Base-by-base conservation (phyloP, 2,888 invertebrate genomes). In the Leptinotarsa juncta region DNA sequence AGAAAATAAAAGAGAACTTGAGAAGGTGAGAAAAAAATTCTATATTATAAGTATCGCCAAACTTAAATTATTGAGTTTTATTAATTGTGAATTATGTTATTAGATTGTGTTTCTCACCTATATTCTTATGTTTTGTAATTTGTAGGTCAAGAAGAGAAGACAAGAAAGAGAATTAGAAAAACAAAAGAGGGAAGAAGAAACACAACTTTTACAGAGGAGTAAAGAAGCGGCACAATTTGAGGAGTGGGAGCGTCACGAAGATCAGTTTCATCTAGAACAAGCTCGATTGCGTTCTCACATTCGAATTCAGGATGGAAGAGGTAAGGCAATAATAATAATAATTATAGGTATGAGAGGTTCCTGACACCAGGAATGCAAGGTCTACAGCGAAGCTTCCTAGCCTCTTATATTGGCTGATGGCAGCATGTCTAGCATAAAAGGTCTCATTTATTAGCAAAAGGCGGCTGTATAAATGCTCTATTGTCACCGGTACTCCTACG, bases 181-280 rank as follows among this genome's bases (percentile, higher is more conserved):
- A 5, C 94, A 94, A 83, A 91, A 94, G 85, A 88, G 94, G 14
- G 96, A 96, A 85, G 94, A 95, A 77, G 96, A 96, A 86, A 93
- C 94, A 88, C 92, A 94, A 85, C 90, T 95, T 86, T 90, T 96
- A 83, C 97, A 98, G 84, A 90, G 97, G 82, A 92, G 96, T 84
- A 95, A 96, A 89, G 94, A 97, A 89, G 94, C 97, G 71, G 95
- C 96, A 73, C 96, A 96, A 86, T 94, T 95, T 87, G 93, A 95
- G 86, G 96, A 96, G 84, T 99, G 98, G 97, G 95, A 96, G 84
- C 92, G 95, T 55, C 98, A 98, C 85, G 99, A 99, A 89, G 98
- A 99, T 88, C 94, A 96, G 87, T 99, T 99, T 89, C 99, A 99
- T 87, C 90, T 99, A 84, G 95, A 98, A 84, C 99, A 99, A 89